Percentiles rank a stretch among this genome's conserved stretches.
phyloP scores from a whole-genome alignment of 2,888 invertebrate genomes.

The Sepiola atlantica region DNA sequence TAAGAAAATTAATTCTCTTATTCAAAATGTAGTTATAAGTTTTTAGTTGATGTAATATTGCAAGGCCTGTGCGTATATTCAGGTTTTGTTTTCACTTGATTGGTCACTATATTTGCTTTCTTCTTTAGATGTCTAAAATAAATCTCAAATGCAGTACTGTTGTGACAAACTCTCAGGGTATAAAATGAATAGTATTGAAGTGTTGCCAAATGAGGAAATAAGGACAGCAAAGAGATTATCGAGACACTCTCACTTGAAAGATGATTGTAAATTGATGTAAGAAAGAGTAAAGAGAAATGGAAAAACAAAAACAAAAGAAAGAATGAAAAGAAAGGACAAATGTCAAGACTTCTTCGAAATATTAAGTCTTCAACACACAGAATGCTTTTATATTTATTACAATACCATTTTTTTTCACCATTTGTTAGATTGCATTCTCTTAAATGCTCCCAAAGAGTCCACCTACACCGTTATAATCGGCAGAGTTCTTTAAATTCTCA shows the following conservation, averaged over 20 bases:
- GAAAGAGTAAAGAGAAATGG: background rate
- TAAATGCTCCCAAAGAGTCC: background rate
- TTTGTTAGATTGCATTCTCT: background rate
- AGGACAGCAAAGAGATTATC: background rate
- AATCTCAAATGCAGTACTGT: background rate
- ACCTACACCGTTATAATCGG: background rate
- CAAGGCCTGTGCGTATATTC: background rate
- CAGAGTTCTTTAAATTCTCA: background rate
- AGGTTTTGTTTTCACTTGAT: background rate
- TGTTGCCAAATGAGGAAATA: background rate
- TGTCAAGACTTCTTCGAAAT: background rate
- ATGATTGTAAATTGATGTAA: background rate
- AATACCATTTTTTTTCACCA: background rate
- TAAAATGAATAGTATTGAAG: background rate
- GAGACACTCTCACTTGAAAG: background rate
- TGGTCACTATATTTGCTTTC: background rate
- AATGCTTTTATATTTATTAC: background rate
- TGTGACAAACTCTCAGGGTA: background rate
- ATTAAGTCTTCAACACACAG: background rate
- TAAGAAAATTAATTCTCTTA: background rate
- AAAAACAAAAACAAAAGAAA: background rate
- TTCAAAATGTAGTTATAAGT: background rate
- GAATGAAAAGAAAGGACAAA: background rate
- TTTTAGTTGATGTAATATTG: background rate
- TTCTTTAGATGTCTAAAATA: background rate